Conservation (phyloP, 2,888 invertebrate species). For the Euplagia quadripunctaria region DNA sequence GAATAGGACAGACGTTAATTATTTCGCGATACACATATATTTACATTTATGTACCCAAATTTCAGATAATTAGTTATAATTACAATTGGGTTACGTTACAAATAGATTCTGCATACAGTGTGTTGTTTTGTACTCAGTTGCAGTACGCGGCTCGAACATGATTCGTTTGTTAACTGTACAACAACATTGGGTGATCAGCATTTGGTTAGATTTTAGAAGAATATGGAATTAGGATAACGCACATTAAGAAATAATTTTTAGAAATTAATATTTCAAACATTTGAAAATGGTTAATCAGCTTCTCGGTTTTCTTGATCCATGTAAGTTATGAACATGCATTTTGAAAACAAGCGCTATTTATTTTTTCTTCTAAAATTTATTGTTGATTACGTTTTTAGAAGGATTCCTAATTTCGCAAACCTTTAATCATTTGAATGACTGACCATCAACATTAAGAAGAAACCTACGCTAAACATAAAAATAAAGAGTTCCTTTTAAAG, state of each 20-base stretch:
- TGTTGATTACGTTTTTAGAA: neutral
- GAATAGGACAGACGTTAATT: neutral
- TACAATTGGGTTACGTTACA: neutral
- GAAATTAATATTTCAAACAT: no score
- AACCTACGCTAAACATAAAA: neutral
- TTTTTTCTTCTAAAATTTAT: no score
- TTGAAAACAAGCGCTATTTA: no score
- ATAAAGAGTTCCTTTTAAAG: neutral
- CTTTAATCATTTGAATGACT: neutral
- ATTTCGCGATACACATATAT: neutral
- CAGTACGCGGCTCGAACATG: neutral
- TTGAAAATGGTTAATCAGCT: no score
- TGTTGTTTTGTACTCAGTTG: neutral
- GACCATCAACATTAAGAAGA: neutral
- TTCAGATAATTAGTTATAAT: neutral
- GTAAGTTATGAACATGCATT: no score
- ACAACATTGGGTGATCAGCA: no score
- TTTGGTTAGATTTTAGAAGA: no score
- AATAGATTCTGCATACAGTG: neutral
- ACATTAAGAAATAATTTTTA: no score
- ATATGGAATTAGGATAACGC: no score
- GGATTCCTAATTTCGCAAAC: neutral
- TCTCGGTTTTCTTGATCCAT: no score
- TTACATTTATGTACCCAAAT: neutral
- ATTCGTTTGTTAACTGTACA: neutral